phyloP scores from a whole-genome alignment of 2,888 invertebrate genomes.

The Ctenicera cuprea region DNA sequence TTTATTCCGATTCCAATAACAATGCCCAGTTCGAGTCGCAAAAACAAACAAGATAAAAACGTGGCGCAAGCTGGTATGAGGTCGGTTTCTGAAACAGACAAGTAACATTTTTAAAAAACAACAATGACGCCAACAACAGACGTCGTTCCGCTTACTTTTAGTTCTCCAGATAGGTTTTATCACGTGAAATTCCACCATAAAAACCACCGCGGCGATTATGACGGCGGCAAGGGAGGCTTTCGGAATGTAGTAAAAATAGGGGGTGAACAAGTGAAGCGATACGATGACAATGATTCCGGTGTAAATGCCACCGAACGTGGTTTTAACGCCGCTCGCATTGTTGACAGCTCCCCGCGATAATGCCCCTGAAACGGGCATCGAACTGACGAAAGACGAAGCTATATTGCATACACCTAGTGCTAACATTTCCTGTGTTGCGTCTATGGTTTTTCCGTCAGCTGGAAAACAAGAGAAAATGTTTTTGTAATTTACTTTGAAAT shows the following conservation, averaged over 20 bases:
- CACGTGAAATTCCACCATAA: slow-evolving; percentile 80
- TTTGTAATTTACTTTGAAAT: slow-evolving; percentile 15
- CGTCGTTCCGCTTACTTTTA: slow-evolving; percentile 75
- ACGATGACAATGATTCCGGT: slow-evolving; percentile 76
- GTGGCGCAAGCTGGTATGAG: slow-evolving; percentile 80
- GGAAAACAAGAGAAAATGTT: too few relatives aligned
- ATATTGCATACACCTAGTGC: slow-evolving; percentile 81
- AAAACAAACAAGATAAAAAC: slow-evolving; percentile 79
- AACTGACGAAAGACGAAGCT: slow-evolving; percentile 80
- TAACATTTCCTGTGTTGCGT: slow-evolving; percentile 83
- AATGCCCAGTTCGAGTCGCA: slow-evolving; percentile 81
- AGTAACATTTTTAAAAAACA: too few relatives aligned
- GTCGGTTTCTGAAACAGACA: slow-evolving; percentile 77
- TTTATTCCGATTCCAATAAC: slow-evolving; percentile 79
- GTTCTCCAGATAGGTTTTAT: slow-evolving; percentile 80
- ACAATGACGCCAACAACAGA: too few relatives aligned
- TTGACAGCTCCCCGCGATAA: slow-evolving; percentile 82
- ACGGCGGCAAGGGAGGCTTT: slow-evolving; percentile 82
- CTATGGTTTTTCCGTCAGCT: slow-evolving; percentile 78
- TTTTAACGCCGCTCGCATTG: slow-evolving; percentile 82
- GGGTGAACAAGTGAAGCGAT: slow-evolving; percentile 78
- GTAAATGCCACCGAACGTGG: slow-evolving; percentile 80
- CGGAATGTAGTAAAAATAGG: slow-evolving; percentile 79
- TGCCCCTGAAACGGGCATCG: slow-evolving; percentile 81
- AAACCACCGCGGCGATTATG: slow-evolving; percentile 83